Evolutionary conservation across 2,797 vertebrate genomes (phyloP), one percentile per base, ranked within the genome.

Genomic region (Trachurus trachurus): DNA sequence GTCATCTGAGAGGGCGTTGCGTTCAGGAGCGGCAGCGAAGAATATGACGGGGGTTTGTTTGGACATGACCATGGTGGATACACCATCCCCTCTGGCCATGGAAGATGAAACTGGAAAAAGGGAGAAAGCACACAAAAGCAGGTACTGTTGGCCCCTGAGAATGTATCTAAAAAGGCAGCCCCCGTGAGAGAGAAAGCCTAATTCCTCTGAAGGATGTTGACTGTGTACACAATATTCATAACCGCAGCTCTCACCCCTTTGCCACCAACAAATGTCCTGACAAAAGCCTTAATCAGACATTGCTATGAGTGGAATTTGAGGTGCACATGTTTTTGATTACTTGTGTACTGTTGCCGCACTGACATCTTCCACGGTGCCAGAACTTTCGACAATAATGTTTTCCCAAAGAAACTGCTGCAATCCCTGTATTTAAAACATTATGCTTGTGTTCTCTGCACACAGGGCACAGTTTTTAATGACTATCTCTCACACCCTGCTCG

Each of bases 301-400:
- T 9, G 74, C 78, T 83, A 89, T 82, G 89, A 78, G 77, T 45
- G 80, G 90, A 92, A 90, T 90, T 80, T 67, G 76, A 89, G 87
- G 81, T 81, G 84, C 91, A 91, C 40, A 64, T 94, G 93, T 88
- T 93, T 91, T 80, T 69, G 80, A 93, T 94, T 88, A 47, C 81
- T 89, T 53, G 71, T 82, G 70, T 69, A 64, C 80, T 69, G 61
- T 79, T 90, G 76, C 78, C 63, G 69, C 77, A 0, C 58, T 84
- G 74, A 84, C 85, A 70, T 88, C 81, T 83, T 84, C 69, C 78
- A 82, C 22, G 4, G 68, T 86, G 86, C 86, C 90, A 88, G 64
- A 82, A 88, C 59, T 71, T 90, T 83, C 54, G 17, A 44, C 83
- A 82, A 72, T 76, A 74, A 71, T 77, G 78, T 83, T 84, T 83